phyloP scores from a whole-genome alignment of 2,888 invertebrate genomes.

The Ormyrus rosae region DNA sequence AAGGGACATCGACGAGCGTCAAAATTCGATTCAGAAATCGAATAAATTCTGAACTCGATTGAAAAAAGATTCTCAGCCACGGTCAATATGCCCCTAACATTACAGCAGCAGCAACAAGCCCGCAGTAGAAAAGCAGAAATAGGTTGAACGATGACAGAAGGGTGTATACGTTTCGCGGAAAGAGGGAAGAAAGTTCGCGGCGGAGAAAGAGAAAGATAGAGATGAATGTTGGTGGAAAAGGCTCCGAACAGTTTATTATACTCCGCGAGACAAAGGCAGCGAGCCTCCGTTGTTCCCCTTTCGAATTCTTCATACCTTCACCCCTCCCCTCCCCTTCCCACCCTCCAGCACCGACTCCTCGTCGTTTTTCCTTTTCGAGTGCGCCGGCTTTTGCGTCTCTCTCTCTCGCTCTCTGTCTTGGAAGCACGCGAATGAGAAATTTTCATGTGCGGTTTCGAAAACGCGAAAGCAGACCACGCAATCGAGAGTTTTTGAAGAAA shows the following conservation, averaged over 20 bases:
- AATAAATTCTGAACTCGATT: no score
- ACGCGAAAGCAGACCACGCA: no score
- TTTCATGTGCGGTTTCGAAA: neutral
- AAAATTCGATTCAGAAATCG: no score
- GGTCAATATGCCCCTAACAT: no score
- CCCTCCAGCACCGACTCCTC: neutral
- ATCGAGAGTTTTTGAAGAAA: neutral
- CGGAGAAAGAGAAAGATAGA: neutral
- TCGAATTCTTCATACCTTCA: slow-evolving; percentile 22
- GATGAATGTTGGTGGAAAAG: slow-evolving; percentile 30
- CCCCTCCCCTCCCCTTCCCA: neutral
- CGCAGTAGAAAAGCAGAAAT: no score
- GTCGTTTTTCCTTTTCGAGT: no score
- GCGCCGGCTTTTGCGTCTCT: no score
- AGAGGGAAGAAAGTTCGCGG: neutral
- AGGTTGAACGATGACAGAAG: no score
- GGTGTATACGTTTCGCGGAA: neutral
- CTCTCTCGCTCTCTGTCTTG: no score
- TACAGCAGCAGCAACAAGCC: no score
- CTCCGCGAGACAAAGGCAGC: slow-evolving; percentile 43
- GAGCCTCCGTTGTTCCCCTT: slow-evolving; percentile 32
- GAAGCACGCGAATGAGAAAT: neutral
- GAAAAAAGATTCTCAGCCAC: no score
- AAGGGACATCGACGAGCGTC: no score
- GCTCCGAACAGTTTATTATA: slow-evolving; percentile 48